Base-by-base conservation (phyloP, 2,888 invertebrate species). In the Caenorhabditis angaria region DNA sequence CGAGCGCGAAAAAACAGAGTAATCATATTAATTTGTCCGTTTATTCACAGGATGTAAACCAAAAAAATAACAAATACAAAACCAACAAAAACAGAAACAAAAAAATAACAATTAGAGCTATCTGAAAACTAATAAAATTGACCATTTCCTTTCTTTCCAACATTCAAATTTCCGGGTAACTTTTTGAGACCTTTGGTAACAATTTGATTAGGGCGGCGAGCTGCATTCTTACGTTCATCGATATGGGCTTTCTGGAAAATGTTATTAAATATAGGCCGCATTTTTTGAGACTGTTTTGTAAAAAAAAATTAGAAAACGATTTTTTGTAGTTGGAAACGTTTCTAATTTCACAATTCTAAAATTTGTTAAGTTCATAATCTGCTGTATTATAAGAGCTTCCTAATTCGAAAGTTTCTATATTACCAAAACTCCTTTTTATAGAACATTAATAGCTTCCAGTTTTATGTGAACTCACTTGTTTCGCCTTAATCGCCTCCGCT, bases 161-260 rank as follows among this genome's bases (percentile, higher is more conserved):
- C 65, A 53, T 81, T 78, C 60, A 81, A 59, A 65, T 81, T 78
- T 4, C 70, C 68, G 1, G 81, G 81, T 35, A 81, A 62, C 32
- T 73, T 71, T 56, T 79, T 79, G 22, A 79, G 62, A 20, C 73
- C 74, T 61, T 72, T 77, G 1, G 76, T 68, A 35, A 79, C 76
- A 8, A 71, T 67, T 14, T 66, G 62, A 56, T 71, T 75, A 20
- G 79, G 74, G 6, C 65, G 53, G 25, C 79, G 63, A 14, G 70
- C 61, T 6, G 75, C 62, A 27, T 63, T 54, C 28, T 70, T 65
- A 24, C 79, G 41, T 50, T 79, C 76, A 6, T 64, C 70, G 1
- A 71, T 56, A 47, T 79, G 79, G n/a, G 70, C 72, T 2, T 65
- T 67, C 65, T 71, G 53, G 35, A 58, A 35, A 20, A 22, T 6